phyloP scores from a whole-genome alignment of 2,113 vertebrate species.

The Leucosticte australis region DNA sequence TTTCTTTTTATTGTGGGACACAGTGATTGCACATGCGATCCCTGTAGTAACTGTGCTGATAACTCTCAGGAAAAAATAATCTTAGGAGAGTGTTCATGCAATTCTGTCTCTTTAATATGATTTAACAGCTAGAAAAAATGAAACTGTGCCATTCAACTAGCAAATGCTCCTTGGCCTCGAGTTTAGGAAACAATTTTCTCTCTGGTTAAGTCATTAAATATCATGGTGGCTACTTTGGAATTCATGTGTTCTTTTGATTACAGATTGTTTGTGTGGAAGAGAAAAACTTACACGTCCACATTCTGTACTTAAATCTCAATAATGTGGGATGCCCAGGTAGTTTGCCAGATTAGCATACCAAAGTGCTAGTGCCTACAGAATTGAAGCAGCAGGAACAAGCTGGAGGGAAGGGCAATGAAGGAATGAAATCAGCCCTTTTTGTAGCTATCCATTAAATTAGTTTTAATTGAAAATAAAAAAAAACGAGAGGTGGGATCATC shows the following conservation, averaged over 20 bases:
- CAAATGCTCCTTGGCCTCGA: background rate
- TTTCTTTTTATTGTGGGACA: background rate
- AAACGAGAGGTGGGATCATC: background rate
- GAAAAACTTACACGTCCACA: background rate
- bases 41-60: background rate
- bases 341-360: background rate
- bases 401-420: background rate
- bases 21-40: background rate
- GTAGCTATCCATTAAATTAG: background rate
- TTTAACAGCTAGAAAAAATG: background rate
- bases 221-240: background rate
- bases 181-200: background rate
- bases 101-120: background rate
- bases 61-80: background rate
- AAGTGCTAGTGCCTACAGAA: background rate
- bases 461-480: background rate
- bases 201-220: background rate
- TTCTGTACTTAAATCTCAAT: background rate
- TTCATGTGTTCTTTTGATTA: background rate
- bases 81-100: background rate
- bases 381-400: background rate
- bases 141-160: background rate
- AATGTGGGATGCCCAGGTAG: background rate
- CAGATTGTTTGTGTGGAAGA: background rate
- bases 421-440: background rate